Evolutionary conservation across 2,888 invertebrate genomes (phyloP).

Genomic region (Rotaria sp.): DNA sequence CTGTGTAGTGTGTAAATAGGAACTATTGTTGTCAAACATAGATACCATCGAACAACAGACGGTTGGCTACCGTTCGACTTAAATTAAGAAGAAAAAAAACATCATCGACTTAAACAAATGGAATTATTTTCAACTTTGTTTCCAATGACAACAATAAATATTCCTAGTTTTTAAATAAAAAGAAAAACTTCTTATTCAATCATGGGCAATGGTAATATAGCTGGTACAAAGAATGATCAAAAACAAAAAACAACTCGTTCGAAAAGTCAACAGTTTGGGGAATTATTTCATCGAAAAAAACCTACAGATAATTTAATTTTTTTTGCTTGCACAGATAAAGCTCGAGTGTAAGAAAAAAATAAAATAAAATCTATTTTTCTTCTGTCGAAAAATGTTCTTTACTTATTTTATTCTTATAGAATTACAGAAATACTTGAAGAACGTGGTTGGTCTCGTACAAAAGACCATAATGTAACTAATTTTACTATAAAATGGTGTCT

Average conservation of each 20-base stretch:
- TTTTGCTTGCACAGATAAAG: not conserved
- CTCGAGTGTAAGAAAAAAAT: not conserved
- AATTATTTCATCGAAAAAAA: not conserved
- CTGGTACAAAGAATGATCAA: not conserved
- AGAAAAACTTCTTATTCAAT: not conserved
- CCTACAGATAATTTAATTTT: not conserved
- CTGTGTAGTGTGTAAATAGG: not conserved
- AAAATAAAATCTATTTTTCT: too few species aligned
- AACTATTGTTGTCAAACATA: not conserved
- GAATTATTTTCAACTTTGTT: not conserved
- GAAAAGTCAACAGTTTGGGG: not conserved
- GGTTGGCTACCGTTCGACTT: not conserved
- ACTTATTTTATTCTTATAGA: not conserved
- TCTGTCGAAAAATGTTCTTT: too few species aligned
- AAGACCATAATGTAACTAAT: constrained; percentile 49
- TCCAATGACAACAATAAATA: not conserved
- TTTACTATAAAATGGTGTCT: constrained; percentile 50
- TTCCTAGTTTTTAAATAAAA: not conserved
- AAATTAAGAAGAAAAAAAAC: not conserved
- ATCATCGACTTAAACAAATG: not conserved
- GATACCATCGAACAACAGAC: not conserved
- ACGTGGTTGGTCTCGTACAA: constrained; percentile 50
- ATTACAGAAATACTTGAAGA: constrained; percentile 7
- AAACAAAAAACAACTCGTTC: not conserved
- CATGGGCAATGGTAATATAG: not conserved